These are phyloP conservation scores for Plotosus lineatus DNA, from an alignment of 2,113 vertebrate genomes.

Conservation along the genomic window DNA sequence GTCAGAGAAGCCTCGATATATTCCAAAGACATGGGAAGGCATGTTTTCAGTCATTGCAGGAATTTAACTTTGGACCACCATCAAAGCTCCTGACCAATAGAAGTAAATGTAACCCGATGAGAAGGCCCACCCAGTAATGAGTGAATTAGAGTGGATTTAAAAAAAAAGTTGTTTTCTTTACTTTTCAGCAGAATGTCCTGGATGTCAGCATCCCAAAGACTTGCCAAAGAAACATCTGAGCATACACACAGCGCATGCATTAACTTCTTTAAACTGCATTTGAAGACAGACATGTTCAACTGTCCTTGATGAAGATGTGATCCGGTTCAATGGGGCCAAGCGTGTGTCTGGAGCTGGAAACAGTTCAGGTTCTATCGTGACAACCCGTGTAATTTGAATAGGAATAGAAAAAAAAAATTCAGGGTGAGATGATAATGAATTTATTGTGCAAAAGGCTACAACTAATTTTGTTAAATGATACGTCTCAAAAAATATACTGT, in stretches of 20 bases:
- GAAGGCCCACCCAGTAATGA: conserved; percentile 22
- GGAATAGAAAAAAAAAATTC: neutral
- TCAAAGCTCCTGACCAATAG: conserved; percentile 25
- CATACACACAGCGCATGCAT: neutral
- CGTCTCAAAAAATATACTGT: too few relatives aligned
- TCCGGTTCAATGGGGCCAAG: neutral
- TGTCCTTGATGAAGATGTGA: neutral
- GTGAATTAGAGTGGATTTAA: conserved; percentile 39
- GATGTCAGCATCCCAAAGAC: conserved; percentile 33
- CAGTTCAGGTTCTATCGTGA: conserved; percentile 8
- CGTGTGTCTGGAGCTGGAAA: neutral
- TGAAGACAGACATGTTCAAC: conserved; percentile 12
- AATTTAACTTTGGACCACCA: conserved; percentile 28
- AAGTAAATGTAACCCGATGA: neutral
- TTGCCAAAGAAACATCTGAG: conserved; percentile 37
- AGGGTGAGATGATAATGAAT: neutral
- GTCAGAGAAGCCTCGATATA: conserved; percentile 4
- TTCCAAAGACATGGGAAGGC: neutral
- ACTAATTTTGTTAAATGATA: neutral
- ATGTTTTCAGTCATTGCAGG: conserved; percentile 32
- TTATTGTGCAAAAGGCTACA: neutral
- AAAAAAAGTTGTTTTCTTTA: conserved; percentile 43
- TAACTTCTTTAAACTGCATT: neutral
- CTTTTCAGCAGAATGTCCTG: conserved; percentile 41
- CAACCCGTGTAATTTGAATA: conserved; percentile 17